Evolutionary conservation across 2,797 vertebrate genomes (phyloP).

Genomic region (Vespertilio murinus): DNA sequence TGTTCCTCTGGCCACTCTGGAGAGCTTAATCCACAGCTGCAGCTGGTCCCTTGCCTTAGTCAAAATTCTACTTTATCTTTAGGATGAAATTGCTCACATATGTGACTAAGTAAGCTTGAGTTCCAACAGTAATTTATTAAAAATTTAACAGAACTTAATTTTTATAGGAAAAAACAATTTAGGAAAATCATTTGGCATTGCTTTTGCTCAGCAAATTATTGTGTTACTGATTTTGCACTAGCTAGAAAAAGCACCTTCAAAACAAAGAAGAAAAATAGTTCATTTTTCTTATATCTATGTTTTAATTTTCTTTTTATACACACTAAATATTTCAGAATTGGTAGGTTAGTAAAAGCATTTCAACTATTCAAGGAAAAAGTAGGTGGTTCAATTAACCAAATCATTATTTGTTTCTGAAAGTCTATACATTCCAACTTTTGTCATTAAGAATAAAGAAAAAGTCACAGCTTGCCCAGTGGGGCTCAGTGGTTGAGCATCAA

Average conservation of each 20-base stretch:
- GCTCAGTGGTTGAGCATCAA: no score
- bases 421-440: not conserved
- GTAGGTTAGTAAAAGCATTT: not conserved
- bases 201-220: constrained; percentile 1
- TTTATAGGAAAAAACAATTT: not conserved
- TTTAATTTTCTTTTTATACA: not conserved
- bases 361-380: not conserved
- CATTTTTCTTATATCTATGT: not conserved
- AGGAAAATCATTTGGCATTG: not conserved
- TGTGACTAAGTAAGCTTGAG: not conserved
- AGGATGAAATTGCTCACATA: not conserved
- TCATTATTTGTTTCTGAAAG: not conserved
- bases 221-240: not conserved
- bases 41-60: not conserved
- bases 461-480: no score
- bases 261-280: not conserved
- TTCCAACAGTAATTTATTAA: constrained; percentile 8
- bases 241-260: not conserved
- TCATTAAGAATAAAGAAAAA: not conserved
- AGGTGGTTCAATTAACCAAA: not conserved
- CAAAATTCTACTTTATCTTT: not conserved
- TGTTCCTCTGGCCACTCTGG: not conserved
- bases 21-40: not conserved
- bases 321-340: not conserved
- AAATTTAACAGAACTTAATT: not conserved